Evolutionary conservation across 2,888 invertebrate species (phyloP).

Genomic region (Trissolcus japonicus): DNA sequence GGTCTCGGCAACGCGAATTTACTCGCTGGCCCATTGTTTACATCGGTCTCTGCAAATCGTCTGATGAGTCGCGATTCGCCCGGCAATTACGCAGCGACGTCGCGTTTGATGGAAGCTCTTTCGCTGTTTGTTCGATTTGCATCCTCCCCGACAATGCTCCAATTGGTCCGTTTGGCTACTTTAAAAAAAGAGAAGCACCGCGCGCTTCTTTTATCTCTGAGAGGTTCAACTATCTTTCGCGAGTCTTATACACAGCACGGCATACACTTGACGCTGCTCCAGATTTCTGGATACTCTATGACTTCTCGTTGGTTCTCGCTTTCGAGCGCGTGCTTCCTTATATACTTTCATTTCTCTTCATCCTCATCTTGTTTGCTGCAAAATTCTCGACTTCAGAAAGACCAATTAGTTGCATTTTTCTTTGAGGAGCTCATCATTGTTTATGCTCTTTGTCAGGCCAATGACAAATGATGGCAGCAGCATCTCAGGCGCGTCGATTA

Average conservation of each 20-base stretch:
- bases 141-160: slow-evolving; percentile 61
- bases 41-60: slow-evolving; percentile 19
- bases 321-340: slow-evolving; percentile 57
- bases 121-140: slow-evolving; percentile 54
- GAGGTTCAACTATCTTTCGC: slow-evolving; percentile 72
- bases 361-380: slow-evolving; percentile 69
- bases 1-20: slow-evolving; percentile 60
- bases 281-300: slow-evolving; percentile 74
- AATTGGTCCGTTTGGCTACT: slow-evolving; percentile 72
- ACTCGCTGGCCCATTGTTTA: slow-evolving; percentile 47
- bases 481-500: slow-evolving; percentile 17
- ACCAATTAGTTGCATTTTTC: slow-evolving; percentile 75
- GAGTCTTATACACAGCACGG: slow-evolving; percentile 66
- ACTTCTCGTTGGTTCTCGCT: slow-evolving; percentile 60
- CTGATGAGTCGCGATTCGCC: slow-evolving; percentile 17
- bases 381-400: slow-evolving; percentile 69
- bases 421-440: slow-evolving; percentile 64
- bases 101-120: background rate
- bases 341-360: slow-evolving; percentile 54
- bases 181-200: slow-evolving; percentile 68
- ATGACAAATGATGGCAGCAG: slow-evolving; percentile 24
- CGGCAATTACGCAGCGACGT: background rate
- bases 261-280: slow-evolving; percentile 71
- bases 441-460: slow-evolving; percentile 63
- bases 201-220: slow-evolving; percentile 69